phyloP scores from a whole-genome alignment of 2,797 vertebrate genomes.

The Xyrichtys novacula region DNA sequence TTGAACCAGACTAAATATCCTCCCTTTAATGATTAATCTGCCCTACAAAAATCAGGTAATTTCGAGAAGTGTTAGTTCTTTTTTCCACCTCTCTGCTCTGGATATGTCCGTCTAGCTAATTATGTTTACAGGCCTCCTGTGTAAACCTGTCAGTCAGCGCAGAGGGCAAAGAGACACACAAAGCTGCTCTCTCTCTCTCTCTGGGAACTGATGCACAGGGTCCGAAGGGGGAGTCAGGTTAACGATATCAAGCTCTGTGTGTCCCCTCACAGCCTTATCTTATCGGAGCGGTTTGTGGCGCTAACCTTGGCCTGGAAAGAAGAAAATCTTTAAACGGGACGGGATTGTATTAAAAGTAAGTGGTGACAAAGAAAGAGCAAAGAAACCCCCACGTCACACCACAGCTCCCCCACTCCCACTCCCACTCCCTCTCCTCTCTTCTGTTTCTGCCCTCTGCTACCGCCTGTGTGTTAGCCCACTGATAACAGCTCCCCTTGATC shows the following conservation, averaged over 20 bases:
- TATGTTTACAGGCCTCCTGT: constrained; percentile 58
- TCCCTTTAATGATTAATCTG: too few relatives aligned
- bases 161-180: constrained; percentile 12
- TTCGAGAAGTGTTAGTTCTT: neutral
- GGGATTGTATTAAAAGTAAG: constrained; percentile 66
- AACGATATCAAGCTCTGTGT: constrained; percentile 69
- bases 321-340: constrained; percentile 53
- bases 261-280: constrained; percentile 64
- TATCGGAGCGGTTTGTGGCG: constrained; percentile 54
- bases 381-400: neutral
- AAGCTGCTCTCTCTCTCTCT: constrained; percentile 9
- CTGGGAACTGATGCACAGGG: constrained; percentile 19
- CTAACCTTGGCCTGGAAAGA: constrained; percentile 71
- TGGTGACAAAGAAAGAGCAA: constrained; percentile 27
- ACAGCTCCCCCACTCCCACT: too few relatives aligned
- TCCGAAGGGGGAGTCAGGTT: constrained; percentile 20
- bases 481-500: constrained; percentile 77
- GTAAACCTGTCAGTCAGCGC: constrained; percentile 63
- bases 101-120: constrained; percentile 35
- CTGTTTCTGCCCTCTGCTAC: constrained; percentile 8
- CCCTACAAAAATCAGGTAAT: too few relatives aligned
- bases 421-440: too few relatives aligned
- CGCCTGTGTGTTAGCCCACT: constrained; percentile 38
- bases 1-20: too few relatives aligned
- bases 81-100: constrained; percentile 11